Evolutionary conservation across 1,140 invertebrate species (phyloP), one percentile per base, ranked within the genome.

Genomic region (Pseudomyrmex sp.): DNA sequence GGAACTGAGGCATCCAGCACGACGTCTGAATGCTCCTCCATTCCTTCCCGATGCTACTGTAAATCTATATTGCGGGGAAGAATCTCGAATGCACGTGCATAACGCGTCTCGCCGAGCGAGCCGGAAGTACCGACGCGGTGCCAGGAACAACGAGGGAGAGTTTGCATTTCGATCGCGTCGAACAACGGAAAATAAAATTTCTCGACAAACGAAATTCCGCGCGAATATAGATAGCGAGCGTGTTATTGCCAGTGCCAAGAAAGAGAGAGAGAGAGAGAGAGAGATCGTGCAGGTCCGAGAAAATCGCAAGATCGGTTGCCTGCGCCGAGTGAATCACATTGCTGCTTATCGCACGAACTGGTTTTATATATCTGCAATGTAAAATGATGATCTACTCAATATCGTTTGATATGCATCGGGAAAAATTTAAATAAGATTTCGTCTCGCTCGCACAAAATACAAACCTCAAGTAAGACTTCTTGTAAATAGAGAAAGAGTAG

Each of bases 121-220:
- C 76, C 68, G 76, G 85, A 86, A 86, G 84, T 66, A 85, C 69
- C 70, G 84, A 52, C 52, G 23, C 50, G 76, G 63, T 82, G 69
- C 70, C 70, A 61, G 59, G 15, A 82, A 75, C 23, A 44, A 9
- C 54, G 70, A 61, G 54, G 46, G 54, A 66, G 65, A 87, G 77
- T 87, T 84, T 87, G 20, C 82, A 77, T 79, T 73, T 80, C 69
- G 85, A 86, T 86, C 83, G 83, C 61, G 69, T 84, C 83, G 83
- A 84, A 80, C 75, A 63, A 69, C 52, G 35, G 50, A n/a, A 82
- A 84, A 88, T 88, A 87, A 87, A 87, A 87, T 88, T 80, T 69
- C 54, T 62, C 62, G 20, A 15, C 59, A 82, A 68, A 59, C 69
- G 77, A 83, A 75, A 82, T 73, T 75, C 72, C 48, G 48, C 52